phyloP scores from a whole-genome alignment of 2,797 vertebrate species.

The Sciaenops ocellatus region DNA sequence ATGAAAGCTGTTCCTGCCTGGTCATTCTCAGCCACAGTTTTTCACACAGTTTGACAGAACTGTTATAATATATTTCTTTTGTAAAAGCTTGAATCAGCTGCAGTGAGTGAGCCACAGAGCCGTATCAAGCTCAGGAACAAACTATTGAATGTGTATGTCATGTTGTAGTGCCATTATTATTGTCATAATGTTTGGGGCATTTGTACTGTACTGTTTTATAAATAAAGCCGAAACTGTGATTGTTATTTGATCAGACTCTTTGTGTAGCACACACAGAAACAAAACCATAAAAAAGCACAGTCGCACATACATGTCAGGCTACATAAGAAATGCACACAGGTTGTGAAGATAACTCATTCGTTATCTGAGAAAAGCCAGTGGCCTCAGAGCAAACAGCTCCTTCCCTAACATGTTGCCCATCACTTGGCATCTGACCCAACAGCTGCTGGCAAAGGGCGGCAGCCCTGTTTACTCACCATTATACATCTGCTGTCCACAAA shows the following conservation, averaged over 20 bases:
- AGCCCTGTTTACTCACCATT: conserved; percentile 73
- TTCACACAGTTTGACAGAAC: conserved; percentile 11
- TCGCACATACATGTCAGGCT: not conserved
- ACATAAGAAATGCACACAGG: conserved; percentile 1
- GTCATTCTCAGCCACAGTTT: conserved; percentile 19
- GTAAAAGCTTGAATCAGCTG: conserved; percentile 9
- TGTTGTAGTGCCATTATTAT: conserved; percentile 8
- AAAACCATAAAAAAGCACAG: not conserved
- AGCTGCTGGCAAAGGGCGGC: conserved; percentile 47
- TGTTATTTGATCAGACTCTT: not conserved
- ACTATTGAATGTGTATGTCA: not conserved
- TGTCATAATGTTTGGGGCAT: not conserved
- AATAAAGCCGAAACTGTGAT: conserved; percentile 33
- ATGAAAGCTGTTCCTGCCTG: conserved; percentile 27
- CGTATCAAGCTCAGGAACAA: conserved; percentile 26
- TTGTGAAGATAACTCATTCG: conserved; percentile 31
- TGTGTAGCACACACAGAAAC: not conserved
- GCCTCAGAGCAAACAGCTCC: conserved; percentile 62
- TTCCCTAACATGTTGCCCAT: conserved; percentile 43
- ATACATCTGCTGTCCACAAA: conserved; percentile 73
- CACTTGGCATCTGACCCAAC: conserved; percentile 66
- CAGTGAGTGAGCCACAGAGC: not conserved
- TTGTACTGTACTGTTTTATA: not conserved
- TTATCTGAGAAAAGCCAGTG: conserved; percentile 59
- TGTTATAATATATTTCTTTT: not conserved